These are phyloP conservation scores for Nothobranchius furzeri DNA, from an alignment of 2,113 vertebrate species.

Conservation along the genomic window DNA sequence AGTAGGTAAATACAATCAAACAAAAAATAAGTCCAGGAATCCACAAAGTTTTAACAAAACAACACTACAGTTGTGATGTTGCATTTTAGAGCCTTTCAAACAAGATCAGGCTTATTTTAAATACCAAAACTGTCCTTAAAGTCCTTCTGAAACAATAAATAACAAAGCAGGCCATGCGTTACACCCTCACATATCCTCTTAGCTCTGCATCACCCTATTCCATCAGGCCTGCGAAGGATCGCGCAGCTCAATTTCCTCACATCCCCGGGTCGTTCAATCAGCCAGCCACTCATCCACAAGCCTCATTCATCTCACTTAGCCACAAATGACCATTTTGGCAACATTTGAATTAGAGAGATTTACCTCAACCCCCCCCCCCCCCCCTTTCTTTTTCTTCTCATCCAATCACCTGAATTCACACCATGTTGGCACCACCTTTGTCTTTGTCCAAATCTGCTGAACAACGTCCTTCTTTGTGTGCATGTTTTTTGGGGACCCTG, in stretches of 20 bases:
- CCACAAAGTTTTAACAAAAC: no score
- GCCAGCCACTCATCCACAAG: slow-evolving; percentile 65
- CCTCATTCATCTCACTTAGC: slow-evolving; percentile 78
- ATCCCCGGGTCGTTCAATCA: slow-evolving; percentile 67
- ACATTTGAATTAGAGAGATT: slow-evolving; percentile 71
- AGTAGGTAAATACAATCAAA: no score
- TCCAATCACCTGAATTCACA: slow-evolving; percentile 35
- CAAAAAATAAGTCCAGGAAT: no score
- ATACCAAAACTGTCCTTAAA: no score
- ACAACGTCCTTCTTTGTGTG: slow-evolving; percentile 34
- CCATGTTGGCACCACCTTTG: slow-evolving; percentile 26
- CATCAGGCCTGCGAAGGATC: slow-evolving; percentile 51
- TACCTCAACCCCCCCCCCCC: slow-evolving; percentile 21
- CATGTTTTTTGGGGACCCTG: slow-evolving; percentile 9
- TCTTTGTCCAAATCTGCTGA: slow-evolving; percentile 11
- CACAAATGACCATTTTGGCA: slow-evolving; percentile 73
- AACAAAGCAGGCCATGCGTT: background rate
- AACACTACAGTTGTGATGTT: no score
- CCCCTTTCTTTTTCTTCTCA: background rate
- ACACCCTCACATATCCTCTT: slow-evolving; percentile 12
- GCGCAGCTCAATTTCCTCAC: slow-evolving; percentile 74
- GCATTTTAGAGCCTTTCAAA: no score
- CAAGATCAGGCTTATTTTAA: no score
- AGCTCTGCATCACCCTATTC: slow-evolving; percentile 24
- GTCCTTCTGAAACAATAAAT: no score